A percentile compares a stretch with the other conserved stretches of the same genome.
These are phyloP conservation scores for Catajapyx aquilonaris DNA, from an alignment of 1,140 invertebrate genomes.

Conservation along the genomic window DNA sequence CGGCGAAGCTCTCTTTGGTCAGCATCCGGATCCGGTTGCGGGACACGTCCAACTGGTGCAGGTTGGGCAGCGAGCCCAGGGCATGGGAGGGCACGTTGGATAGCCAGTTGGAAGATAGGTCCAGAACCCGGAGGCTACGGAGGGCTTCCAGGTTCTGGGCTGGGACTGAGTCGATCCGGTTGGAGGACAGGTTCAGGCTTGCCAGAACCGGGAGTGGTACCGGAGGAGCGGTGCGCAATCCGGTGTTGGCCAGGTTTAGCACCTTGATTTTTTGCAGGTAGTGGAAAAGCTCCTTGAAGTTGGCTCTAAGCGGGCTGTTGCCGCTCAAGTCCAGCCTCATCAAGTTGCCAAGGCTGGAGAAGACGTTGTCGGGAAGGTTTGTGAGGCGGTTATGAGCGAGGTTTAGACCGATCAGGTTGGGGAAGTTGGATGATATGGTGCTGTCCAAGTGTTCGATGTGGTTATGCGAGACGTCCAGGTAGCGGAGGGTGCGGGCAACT, in stretches of 20 bases:
- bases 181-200: slow-evolving; percentile 50
- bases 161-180: slow-evolving; percentile 37
- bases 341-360: slow-evolving; percentile 54
- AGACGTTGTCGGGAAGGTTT: slow-evolving; percentile 70
- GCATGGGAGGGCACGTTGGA: slow-evolving; percentile 36
- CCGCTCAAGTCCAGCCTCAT: slow-evolving; percentile 55
- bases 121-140: slow-evolving; percentile 34
- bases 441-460: slow-evolving; percentile 67
- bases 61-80: slow-evolving; percentile 29
- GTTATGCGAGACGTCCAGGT: slow-evolving; percentile 56
- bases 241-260: slow-evolving; percentile 48
- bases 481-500: slow-evolving; percentile 47
- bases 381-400: slow-evolving; percentile 59
- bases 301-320: slow-evolving; percentile 60
- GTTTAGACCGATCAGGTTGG: slow-evolving; percentile 53
- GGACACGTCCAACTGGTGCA: slow-evolving; percentile 38
- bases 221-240: slow-evolving; percentile 45
- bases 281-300: slow-evolving; percentile 75
- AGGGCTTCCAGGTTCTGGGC: slow-evolving; percentile 38
- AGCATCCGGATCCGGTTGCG: slow-evolving; percentile 40
- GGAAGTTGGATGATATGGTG: slow-evolving; percentile 61
- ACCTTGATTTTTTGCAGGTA: slow-evolving; percentile 57
- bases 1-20: slow-evolving; percentile 26
- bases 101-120: slow-evolving; percentile 42
- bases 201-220: slow-evolving; percentile 47